Conservation (phyloP, 2,888 invertebrate genomes). For the Flabesymbios commensalis region DNA sequence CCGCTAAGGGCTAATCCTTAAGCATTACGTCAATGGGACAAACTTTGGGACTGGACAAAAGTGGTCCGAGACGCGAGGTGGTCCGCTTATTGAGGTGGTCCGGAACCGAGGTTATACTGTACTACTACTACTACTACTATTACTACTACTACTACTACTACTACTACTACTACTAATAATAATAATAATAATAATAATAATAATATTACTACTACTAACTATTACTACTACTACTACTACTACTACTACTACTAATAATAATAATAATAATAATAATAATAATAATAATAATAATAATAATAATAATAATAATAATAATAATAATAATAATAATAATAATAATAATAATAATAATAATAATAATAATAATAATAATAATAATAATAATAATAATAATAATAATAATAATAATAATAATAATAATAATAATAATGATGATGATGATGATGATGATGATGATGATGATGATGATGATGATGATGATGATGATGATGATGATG, state of each 20-base stretch:
- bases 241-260: no score
- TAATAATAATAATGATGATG: not conserved
- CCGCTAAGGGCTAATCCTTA: no score
- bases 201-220: no score
- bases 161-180: no score
- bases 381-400: not conserved
- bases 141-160: not conserved
- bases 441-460: conserved; percentile 6
- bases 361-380: not conserved
- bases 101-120: no score
- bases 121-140: no score
- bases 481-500: conserved; percentile 5
- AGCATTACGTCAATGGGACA: no score
- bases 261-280: not conserved
- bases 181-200: no score
- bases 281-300: not conserved
- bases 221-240: no score
- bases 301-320: not conserved
- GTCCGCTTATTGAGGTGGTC: no score
- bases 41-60: no score
- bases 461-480: not conserved
- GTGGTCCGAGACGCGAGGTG: no score
- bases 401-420: not conserved
- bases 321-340: not conserved
- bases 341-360: not conserved